These are phyloP conservation scores for Xestoiulus laeticollis DNA, from an alignment of 2,888 invertebrate genomes.

Conservation along the genomic window DNA sequence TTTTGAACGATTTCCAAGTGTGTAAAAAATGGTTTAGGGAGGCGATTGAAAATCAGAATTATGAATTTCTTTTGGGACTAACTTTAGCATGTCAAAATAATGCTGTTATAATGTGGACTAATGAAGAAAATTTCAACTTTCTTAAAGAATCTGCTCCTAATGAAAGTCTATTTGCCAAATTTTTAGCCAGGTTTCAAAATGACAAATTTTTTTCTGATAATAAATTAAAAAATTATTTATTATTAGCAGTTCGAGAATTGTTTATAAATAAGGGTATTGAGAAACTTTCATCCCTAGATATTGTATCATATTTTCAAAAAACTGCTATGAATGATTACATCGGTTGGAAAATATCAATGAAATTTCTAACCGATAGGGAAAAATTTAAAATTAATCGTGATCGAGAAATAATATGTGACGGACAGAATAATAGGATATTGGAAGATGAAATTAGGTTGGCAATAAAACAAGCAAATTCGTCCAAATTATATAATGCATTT, in stretches of 20 bases:
- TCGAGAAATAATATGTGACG: too few species aligned
- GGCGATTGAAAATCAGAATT: not conserved
- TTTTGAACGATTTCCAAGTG: too few species aligned
- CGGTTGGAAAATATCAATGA: not conserved
- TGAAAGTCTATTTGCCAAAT: not conserved
- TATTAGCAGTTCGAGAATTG: not conserved
- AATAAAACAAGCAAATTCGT: not conserved
- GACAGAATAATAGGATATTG: not conserved
- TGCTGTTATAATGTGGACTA: not conserved
- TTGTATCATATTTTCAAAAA: not conserved
- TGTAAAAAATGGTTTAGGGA: not conserved
- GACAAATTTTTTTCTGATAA: not conserved
- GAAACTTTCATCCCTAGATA: not conserved
- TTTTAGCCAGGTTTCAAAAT: not conserved
- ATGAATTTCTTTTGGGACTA: not conserved
- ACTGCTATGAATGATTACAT: not conserved
- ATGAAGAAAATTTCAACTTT: not conserved
- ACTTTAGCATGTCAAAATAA: not conserved
- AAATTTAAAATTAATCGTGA: not conserved
- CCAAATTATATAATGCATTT: not conserved
- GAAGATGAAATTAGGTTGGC: not conserved
- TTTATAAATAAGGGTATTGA: not conserved
- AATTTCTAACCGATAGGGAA: not conserved
- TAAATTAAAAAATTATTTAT: not conserved
- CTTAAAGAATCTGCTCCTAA: not conserved